These are phyloP conservation scores for Elegia similella DNA, from an alignment of 2,888 invertebrate genomes.

Conservation along the genomic window DNA sequence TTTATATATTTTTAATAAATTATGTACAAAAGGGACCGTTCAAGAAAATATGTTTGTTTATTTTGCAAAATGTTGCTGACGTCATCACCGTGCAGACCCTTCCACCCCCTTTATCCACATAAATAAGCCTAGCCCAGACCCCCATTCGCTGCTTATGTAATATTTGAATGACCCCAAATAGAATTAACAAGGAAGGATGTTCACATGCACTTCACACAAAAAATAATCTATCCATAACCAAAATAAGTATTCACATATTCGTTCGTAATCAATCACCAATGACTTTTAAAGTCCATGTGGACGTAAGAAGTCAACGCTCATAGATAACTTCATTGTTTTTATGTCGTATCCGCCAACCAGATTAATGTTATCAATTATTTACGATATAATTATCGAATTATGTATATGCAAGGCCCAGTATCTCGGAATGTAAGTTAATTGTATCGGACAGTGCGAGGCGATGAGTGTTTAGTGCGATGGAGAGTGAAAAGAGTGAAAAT, in stretches of 20 bases:
- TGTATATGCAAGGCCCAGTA: slow-evolving; percentile 16
- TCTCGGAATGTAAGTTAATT: slow-evolving; percentile 23
- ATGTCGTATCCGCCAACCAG: slow-evolving; percentile 21
- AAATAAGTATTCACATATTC: slow-evolving; percentile 2
- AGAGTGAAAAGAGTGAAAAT: slow-evolving; percentile 17
- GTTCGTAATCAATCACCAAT: slow-evolving; percentile 14
- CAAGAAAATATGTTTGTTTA: too few relatives aligned
- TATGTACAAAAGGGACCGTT: too few relatives aligned
- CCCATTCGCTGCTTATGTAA: too few relatives aligned
- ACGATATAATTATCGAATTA: slow-evolving; percentile 22
- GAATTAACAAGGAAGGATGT: too few relatives aligned
- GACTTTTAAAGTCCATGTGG: background rate
- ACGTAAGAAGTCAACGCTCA: slow-evolving; percentile 18
- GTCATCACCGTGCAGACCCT: too few relatives aligned
- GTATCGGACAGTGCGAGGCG: slow-evolving; percentile 5
- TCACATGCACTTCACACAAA: too few relatives aligned
- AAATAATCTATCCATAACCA: too few relatives aligned
- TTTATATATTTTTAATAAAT: too few relatives aligned
- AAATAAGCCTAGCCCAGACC: too few relatives aligned
- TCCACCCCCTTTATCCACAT: too few relatives aligned
- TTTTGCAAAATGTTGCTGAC: too few relatives aligned
- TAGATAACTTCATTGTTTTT: slow-evolving; percentile 25
- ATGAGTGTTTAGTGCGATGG: slow-evolving; percentile 13
- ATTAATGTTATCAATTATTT: slow-evolving; percentile 23
- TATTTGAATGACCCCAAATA: too few relatives aligned